These are phyloP conservation scores for Bettongia penicillata DNA, from an alignment of 2,113 vertebrate genomes.

Conservation along the genomic window DNA sequence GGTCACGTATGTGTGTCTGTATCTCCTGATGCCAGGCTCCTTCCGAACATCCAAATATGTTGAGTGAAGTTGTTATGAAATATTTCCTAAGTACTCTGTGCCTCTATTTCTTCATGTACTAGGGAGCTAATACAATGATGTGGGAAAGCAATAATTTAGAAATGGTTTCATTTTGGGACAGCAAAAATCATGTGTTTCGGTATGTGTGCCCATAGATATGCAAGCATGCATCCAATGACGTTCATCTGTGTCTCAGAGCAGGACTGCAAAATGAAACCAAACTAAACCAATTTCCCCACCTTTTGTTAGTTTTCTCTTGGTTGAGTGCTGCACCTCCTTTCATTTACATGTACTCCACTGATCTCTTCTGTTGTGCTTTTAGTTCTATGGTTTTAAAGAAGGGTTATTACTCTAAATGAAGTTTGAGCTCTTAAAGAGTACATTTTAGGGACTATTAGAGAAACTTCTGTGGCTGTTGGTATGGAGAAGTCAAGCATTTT, in stretches of 20 bases:
- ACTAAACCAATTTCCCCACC: neutral
- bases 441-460: neutral
- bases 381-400: neutral
- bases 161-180: neutral
- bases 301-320: neutral
- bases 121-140: neutral
- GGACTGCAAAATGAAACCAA: neutral
- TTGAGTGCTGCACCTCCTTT: neutral
- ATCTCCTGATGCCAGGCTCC: neutral
- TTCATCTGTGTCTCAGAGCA: neutral
- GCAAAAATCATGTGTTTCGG: neutral
- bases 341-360: neutral
- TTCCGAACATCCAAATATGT: neutral
- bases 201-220: neutral
- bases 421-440: neutral
- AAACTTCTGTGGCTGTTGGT: neutral
- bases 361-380: neutral
- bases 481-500: neutral
- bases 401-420: neutral
- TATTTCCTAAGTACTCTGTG: neutral
- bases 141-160: neutral
- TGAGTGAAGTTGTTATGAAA: neutral
- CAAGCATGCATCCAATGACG: neutral
- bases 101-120: neutral
- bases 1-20: neutral